Percentiles rank a stretch among this genome's conserved stretches.
These are phyloP conservation scores for Anabacerthia variegaticeps DNA, from an alignment of 2,797 vertebrate species.

Conservation along the genomic window DNA sequence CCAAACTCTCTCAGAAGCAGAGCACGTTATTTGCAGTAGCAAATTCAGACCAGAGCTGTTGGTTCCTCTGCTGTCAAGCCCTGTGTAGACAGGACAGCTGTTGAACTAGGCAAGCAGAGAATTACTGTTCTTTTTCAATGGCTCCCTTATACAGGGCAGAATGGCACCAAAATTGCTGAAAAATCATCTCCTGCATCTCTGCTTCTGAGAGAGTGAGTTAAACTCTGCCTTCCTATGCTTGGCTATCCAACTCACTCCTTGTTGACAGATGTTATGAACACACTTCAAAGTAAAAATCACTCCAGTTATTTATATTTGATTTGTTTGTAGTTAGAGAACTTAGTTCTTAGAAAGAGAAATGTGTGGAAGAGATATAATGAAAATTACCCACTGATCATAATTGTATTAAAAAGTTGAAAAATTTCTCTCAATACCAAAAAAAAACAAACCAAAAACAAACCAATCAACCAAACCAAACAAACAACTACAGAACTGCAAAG, in stretches of 20 bases:
- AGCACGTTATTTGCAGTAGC: neutral
- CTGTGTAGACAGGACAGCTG: accelerated
- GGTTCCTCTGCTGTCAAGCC: neutral
- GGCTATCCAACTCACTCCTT: neutral
- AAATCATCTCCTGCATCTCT: neutral
- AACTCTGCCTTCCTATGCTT: neutral
- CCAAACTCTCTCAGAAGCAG: neutral
- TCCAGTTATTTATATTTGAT: neutral
- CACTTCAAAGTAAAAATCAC: neutral
- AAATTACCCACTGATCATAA: neutral
- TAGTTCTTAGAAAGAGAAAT: neutral
- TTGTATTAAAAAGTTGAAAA: neutral
- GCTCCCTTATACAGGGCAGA: neutral
- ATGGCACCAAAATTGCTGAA: neutral
- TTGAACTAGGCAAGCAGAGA: neutral
- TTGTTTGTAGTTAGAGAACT: neutral
- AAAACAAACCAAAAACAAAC: neutral
- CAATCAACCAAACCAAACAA: neutral
- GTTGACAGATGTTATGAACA: neutral
- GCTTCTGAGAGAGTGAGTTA: neutral
- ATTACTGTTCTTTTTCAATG: neutral
- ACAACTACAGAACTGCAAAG: neutral
- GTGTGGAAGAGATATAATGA: neutral
- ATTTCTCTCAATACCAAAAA: neutral
- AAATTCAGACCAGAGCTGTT: neutral